phyloP scores from a whole-genome alignment of 2,113 vertebrate species.

The Australoheros scitulus region DNA sequence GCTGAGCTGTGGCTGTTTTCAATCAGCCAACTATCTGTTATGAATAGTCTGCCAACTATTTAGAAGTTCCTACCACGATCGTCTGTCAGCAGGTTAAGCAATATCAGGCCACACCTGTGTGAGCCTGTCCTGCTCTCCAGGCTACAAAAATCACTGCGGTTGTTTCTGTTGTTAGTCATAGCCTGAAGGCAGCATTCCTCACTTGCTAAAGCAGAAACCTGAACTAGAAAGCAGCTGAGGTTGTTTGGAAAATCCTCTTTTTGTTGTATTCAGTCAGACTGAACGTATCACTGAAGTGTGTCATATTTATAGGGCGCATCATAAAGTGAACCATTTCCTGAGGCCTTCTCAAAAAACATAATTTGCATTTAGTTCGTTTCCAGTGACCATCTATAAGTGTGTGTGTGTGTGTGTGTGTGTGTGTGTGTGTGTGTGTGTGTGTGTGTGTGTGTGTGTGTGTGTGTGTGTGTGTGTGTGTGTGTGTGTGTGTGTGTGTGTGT shows the following conservation, averaged over 20 bases:
- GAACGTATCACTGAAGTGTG: not conserved
- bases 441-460: no score
- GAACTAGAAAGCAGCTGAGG: not conserved
- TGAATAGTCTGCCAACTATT: not conserved
- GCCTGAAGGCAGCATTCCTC: conserved; percentile 69
- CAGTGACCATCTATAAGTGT: no score
- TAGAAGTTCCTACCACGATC: not conserved
- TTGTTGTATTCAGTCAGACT: not conserved
- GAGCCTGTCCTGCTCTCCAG: conserved; percentile 25
- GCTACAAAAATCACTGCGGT: conserved; percentile 49
- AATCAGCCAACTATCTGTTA: not conserved
- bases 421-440: no score
- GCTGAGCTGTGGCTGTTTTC: not conserved
- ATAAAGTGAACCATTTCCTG: not conserved
- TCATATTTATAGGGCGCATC: not conserved
- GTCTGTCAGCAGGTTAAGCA: conserved; percentile 63
- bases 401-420: no score
- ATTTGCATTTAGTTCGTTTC: not conserved
- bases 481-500: no score
- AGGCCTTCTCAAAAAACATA: not conserved
- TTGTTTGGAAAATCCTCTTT: not conserved
- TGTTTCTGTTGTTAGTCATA: conserved; percentile 57
- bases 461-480: no score
- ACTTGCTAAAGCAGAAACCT: conserved; percentile 13
- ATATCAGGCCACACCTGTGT: conserved; percentile 33